These are phyloP conservation scores for Drosophila pectinifera DNA, from an alignment of 1,140 invertebrate genomes.

Conservation along the genomic window DNA sequence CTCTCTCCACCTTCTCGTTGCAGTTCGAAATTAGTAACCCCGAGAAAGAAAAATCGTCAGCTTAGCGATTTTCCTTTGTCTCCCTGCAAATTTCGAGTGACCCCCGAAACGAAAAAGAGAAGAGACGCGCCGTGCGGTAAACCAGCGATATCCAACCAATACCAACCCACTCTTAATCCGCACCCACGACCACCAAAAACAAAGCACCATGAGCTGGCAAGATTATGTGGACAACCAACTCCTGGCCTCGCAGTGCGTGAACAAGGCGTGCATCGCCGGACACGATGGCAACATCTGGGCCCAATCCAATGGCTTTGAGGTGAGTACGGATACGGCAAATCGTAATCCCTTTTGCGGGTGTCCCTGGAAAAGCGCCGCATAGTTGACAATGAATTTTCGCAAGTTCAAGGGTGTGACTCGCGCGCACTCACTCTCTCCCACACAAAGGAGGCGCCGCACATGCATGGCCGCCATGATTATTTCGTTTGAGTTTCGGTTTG, in stretches of 20 bases:
- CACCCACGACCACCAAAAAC: slow-evolving; percentile 57
- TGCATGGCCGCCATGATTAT: slow-evolving; percentile 68
- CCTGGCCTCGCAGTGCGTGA: slow-evolving; percentile 95
- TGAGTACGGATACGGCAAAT: slow-evolving; percentile 86
- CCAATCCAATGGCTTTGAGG: slow-evolving; percentile 96
- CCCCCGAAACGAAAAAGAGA: slow-evolving; percentile 50
- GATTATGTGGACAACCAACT: slow-evolving; percentile 99
- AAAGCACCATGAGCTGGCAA: slow-evolving; percentile 95
- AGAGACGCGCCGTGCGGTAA: slow-evolving; percentile 63
- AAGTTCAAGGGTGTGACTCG: slow-evolving; percentile 85
- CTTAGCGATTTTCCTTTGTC: slow-evolving; percentile 67
- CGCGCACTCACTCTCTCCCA: slow-evolving; percentile 29
- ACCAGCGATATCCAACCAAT: slow-evolving; percentile 44
- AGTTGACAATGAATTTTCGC: slow-evolving; percentile 68
- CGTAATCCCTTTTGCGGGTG: slow-evolving; percentile 5
- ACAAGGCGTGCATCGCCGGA: slow-evolving; percentile 96
- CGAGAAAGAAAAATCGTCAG: slow-evolving; percentile 57
- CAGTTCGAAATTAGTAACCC: slow-evolving; percentile 72
- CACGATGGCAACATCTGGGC: slow-evolving; percentile 98
- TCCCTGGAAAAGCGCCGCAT: slow-evolving; percentile 17
- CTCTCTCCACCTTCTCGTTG: slow-evolving; percentile 69
- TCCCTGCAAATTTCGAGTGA: slow-evolving; percentile 61
- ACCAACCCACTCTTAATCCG: slow-evolving; percentile 49
- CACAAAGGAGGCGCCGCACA: slow-evolving; percentile 44
- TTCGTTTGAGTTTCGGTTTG: slow-evolving; percentile 51